Evolutionary conservation across 2,888 invertebrate genomes (phyloP).

Genomic region (Drosophila macrothrix): DNA sequence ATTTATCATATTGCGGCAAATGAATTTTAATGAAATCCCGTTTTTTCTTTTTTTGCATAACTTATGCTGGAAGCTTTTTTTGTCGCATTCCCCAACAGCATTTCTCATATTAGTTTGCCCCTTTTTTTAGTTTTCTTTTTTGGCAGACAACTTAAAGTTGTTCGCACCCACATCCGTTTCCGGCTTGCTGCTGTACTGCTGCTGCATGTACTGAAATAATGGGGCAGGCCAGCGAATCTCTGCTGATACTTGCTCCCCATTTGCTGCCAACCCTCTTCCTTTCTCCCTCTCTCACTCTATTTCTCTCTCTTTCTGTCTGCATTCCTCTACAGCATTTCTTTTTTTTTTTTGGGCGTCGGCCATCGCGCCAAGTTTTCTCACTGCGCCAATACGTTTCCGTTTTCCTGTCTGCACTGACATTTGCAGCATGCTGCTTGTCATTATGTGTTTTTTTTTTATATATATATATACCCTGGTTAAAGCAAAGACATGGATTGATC

Average conservation of each 20-base stretch:
- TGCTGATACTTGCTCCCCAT: conserved; percentile 25
- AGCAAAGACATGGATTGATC: background rate
- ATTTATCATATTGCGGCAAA: conserved; percentile 71
- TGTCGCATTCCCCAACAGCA: conserved; percentile 53
- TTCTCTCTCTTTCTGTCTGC: background rate
- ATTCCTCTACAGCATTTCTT: background rate
- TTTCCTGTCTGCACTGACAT: conserved; percentile 78
- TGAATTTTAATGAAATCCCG: conserved; percentile 71
- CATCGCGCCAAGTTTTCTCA: conserved; percentile 68
- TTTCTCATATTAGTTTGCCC: conserved; percentile 16
- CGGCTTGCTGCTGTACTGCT: conserved; percentile 33
- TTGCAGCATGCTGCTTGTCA: conserved; percentile 75
- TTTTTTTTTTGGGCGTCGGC: conserved; percentile 31
- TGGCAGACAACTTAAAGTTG: conserved; percentile 67
- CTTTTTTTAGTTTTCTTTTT: conserved; percentile 6
- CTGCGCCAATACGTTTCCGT: conserved; percentile 80
- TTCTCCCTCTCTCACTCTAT: background rate
- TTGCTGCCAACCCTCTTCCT: conserved; percentile 17
- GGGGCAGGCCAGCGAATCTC: conserved; percentile 5
- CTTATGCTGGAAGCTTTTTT: conserved; percentile 57
- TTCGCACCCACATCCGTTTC: conserved; percentile 74
- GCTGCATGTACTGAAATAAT: conserved; percentile 35
- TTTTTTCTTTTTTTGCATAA: conserved; percentile 53
- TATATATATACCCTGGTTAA: conserved; percentile 5
- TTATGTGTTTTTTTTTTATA: conserved; percentile 44